phyloP scores from a whole-genome alignment of 2,797 vertebrate species.

The Sebastiscus tertius region DNA sequence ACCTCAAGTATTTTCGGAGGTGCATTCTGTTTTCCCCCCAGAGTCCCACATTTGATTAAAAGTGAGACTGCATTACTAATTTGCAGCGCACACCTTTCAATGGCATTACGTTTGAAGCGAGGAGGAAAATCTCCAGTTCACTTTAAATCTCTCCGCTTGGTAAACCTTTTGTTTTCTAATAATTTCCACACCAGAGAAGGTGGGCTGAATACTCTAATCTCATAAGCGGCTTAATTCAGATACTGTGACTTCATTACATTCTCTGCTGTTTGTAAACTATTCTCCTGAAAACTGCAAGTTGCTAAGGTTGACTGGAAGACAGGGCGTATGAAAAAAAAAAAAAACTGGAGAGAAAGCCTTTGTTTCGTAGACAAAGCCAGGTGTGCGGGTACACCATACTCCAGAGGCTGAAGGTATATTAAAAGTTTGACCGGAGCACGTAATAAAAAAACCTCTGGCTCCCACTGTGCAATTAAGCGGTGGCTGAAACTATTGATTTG shows the following conservation, averaged over 20 bases:
- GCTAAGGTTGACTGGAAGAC: constrained; percentile 59
- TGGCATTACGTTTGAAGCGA: constrained; percentile 74
- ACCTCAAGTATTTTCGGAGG: constrained; percentile 56
- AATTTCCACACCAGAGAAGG: constrained; percentile 80
- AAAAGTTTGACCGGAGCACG: constrained; percentile 80
- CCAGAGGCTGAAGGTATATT: constrained; percentile 78
- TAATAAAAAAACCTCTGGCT: constrained; percentile 80
- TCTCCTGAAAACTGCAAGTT: constrained; percentile 67
- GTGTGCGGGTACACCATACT: constrained; percentile 60
- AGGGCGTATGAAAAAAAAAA: constrained; percentile 18
- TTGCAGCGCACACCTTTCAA: constrained; percentile 65
- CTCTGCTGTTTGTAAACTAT: constrained; percentile 77
- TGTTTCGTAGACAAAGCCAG: constrained; percentile 67
- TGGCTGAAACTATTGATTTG: constrained; percentile 80
- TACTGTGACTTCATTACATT: constrained; percentile 83
- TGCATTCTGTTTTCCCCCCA: constrained; percentile 20
- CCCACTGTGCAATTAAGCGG: constrained; percentile 76
- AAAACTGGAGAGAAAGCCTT: constrained; percentile 53
- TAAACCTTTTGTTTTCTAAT: constrained; percentile 81
- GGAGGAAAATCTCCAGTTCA: constrained; percentile 78
- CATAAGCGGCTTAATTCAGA: constrained; percentile 84
- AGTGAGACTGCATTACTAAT: constrained; percentile 71
- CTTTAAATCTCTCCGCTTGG: constrained; percentile 67
- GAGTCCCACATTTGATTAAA: constrained; percentile 73
- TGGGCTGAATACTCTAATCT: constrained; percentile 81